Evolutionary conservation across 2,888 invertebrate species (phyloP).

Genomic region (Pyrrhosoma nymphula): DNA sequence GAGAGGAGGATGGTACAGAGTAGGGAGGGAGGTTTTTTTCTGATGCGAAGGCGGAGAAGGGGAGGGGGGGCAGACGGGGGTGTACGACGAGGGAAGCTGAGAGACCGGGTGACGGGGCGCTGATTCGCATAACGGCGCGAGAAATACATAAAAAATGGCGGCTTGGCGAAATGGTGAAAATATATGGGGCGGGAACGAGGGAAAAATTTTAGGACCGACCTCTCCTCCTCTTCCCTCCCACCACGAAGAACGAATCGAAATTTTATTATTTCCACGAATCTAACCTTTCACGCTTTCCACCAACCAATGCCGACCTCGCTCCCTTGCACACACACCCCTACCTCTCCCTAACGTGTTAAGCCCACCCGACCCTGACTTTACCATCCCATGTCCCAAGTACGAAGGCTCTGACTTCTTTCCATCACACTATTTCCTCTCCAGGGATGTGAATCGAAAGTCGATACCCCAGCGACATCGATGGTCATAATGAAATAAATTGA

Average conservation of each 20-base stretch:
- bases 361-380: not conserved
- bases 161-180: slow-evolving; percentile 49
- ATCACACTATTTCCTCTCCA: too few relatives aligned
- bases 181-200: not conserved
- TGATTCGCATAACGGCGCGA: slow-evolving; percentile 55
- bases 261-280: slow-evolving; percentile 29
- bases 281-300: slow-evolving; percentile 1
- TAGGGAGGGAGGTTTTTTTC: not conserved
- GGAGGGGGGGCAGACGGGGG: not conserved
- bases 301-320: not conserved
- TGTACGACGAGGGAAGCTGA: not conserved
- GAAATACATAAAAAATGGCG: slow-evolving; percentile 53
- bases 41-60: not conserved
- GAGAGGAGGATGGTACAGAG: not conserved
- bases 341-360: not conserved
- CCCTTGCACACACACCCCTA: not conserved
- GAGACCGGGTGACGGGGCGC: not conserved
- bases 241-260: not conserved
- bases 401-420: not conserved
- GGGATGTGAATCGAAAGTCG: too few relatives aligned
- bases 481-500: too few relatives aligned
- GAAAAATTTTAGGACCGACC: slow-evolving; percentile 46
- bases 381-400: not conserved
- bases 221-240: too few relatives aligned
- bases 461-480: too few relatives aligned